These are phyloP conservation scores for Lates japonicus DNA, from an alignment of 2,797 vertebrate species.

Conservation along the genomic window DNA sequence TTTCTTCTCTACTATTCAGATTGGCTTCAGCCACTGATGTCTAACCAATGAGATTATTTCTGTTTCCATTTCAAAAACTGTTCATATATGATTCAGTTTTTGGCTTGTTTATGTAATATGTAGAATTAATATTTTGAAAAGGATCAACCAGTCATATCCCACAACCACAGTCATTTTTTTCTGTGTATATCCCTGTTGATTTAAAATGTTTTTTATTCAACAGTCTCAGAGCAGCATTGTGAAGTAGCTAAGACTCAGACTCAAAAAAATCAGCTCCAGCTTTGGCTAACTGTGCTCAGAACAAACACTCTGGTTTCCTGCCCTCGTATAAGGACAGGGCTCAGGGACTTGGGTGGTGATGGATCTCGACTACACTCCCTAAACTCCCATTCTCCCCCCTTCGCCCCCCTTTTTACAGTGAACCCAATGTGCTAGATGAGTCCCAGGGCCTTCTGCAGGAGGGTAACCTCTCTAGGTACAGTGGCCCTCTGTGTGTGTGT, in stretches of 20 bases:
- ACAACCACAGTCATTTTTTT: slow-evolving; percentile 67
- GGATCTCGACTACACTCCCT: slow-evolving; percentile 85
- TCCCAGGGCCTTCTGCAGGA: slow-evolving; percentile 98
- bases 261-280: background rate
- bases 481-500: slow-evolving; percentile 87
- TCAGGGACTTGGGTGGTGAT: slow-evolving; percentile 51
- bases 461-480: slow-evolving; percentile 99
- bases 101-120: slow-evolving; percentile 22
- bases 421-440: slow-evolving; percentile 99
- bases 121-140: slow-evolving; percentile 4
- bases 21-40: background rate
- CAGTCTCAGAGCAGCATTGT: slow-evolving; percentile 41
- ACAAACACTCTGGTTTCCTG: slow-evolving; percentile 29
- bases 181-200: slow-evolving; percentile 72
- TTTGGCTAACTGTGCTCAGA: slow-evolving; percentile 28
- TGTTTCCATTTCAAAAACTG: slow-evolving; percentile 17
- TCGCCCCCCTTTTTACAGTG: slow-evolving; percentile 97
- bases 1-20: background rate
- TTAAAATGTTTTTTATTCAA: slow-evolving; percentile 22
- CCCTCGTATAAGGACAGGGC: slow-evolving; percentile 41
- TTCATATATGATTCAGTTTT: background rate
- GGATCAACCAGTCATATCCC: slow-evolving; percentile 42
- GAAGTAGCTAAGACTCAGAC: slow-evolving; percentile 27
- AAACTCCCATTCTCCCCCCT: slow-evolving; percentile 87
- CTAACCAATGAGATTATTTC: background rate